A percentile compares a stretch with the other conserved stretches of the same genome.
phyloP scores from a whole-genome alignment of 2,888 invertebrate genomes.

The Nemotelus nigrinus region DNA sequence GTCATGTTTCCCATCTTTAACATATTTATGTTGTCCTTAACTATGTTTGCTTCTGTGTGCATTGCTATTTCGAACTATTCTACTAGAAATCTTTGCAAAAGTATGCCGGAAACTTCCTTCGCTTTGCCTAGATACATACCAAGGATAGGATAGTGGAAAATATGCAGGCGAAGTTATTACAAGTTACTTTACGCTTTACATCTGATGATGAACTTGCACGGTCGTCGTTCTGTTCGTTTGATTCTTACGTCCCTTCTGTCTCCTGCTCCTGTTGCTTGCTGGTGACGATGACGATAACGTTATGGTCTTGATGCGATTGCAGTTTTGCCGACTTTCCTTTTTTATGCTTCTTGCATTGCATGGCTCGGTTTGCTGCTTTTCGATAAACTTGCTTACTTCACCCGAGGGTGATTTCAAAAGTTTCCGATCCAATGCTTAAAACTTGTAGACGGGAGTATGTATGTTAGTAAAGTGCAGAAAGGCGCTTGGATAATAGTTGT shows the following conservation, averaged over 20 bases:
- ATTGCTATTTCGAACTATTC: neutral
- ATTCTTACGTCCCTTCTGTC: neutral
- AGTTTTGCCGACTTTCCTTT: neutral
- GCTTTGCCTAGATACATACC: slow-evolving; percentile 5
- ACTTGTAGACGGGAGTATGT: neutral
- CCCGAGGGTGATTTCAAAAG: slow-evolving; percentile 6
- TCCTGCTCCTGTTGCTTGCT: neutral
- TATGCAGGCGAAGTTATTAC: slow-evolving; percentile 37
- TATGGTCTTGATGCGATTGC: slow-evolving; percentile 4
- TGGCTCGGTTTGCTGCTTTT: too few species aligned
- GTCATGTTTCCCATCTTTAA: too few species aligned
- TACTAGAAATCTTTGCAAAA: neutral
- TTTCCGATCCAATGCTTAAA: neutral
- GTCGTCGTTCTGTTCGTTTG: too few species aligned
- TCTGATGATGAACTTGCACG: slow-evolving; percentile 32
- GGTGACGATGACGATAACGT: neutral
- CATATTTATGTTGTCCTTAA: too few species aligned
- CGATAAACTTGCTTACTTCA: neutral
- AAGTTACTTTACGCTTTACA: slow-evolving; percentile 39
- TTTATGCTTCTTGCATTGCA: too few species aligned
- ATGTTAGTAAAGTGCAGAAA: neutral
- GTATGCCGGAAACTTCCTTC: slow-evolving; percentile 2
- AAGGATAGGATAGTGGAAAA: neutral
- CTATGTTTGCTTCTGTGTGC: too few species aligned
- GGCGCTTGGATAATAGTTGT: slow-evolving; percentile 21